These are phyloP conservation scores for Nephrotoma guestfalica DNA, from an alignment of 2,888 invertebrate genomes.

Conservation along the genomic window DNA sequence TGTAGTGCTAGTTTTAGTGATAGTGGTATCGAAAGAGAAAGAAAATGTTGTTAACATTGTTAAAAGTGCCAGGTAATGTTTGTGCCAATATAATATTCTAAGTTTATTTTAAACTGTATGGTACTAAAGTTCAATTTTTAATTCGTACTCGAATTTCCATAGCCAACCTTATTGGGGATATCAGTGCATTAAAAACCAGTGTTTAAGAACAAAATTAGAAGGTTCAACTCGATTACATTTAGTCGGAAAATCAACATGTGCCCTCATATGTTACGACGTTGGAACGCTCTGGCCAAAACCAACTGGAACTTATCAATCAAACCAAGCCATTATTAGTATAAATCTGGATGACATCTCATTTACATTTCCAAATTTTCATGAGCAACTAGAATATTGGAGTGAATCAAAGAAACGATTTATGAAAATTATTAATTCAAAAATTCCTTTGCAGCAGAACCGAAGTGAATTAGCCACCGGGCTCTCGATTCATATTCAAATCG, in stretches of 20 bases:
- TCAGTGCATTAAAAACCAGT: conserved; percentile 38
- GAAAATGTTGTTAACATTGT: not conserved
- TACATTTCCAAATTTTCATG: conserved; percentile 18
- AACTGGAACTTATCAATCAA: conserved; percentile 31
- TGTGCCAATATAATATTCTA: no score
- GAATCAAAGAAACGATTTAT: conserved; percentile 18
- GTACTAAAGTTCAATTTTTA: no score
- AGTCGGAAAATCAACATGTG: conserved; percentile 33
- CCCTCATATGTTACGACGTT: conserved; percentile 34
- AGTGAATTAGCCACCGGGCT: conserved; percentile 10
- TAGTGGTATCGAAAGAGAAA: not conserved
- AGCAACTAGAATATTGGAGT: conserved; percentile 18
- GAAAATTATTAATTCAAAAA: conserved; percentile 6
- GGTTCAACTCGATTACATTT: conserved; percentile 15
- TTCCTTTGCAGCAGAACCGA: conserved; percentile 15
- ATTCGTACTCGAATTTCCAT: no score
- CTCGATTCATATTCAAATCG: conserved; percentile 11
- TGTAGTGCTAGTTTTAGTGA: not conserved
- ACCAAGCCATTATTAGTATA: conserved; percentile 30
- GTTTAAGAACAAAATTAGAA: conserved; percentile 32
- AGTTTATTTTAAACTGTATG: no score
- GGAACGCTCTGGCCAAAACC: conserved; percentile 37
- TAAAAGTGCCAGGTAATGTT: no score
- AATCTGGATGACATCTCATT: conserved; percentile 30
- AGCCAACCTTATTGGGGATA: conserved; percentile 33